Evolutionary conservation across 53 echinoderm and acorn worm species (phyloP).

Genomic region (Glandiceps talaboti): DNA sequence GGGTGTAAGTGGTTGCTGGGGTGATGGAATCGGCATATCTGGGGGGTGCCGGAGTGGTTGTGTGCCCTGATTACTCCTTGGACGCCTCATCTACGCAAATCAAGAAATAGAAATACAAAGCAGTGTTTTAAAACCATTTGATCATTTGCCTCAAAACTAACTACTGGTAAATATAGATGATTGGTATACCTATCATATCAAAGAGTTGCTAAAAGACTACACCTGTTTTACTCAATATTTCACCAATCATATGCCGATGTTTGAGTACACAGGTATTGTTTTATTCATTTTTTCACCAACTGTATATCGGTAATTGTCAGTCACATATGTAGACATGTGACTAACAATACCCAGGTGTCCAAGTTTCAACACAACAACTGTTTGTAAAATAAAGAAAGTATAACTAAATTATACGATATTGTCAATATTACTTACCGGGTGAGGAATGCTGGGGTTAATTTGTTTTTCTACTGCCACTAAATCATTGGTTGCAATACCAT

Average conservation of each 20-base stretch:
- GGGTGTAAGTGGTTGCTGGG: conserved; percentile 10
- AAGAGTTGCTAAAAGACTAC: no score
- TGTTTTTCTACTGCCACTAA: conserved; percentile 96
- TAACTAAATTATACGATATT: neutral
- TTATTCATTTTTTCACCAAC: no score
- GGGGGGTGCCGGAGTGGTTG: conserved; percentile 23
- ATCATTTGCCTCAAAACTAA: no score
- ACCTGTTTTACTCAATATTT: no score
- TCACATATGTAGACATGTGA: neutral
- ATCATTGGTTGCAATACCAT: conserved; percentile 88
- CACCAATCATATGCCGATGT: no score
- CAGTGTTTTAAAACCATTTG: no score
- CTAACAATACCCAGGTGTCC: conserved; percentile 4
- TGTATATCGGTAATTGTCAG: neutral
- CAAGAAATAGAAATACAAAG: no score
- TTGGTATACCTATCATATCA: no score
- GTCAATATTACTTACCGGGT: neutral
- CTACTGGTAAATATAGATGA: no score
- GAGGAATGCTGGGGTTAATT: conserved; percentile 31
- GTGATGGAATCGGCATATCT: conserved; percentile 15
- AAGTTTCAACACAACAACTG: conserved; percentile 3
- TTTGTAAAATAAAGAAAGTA: conserved; percentile 8
- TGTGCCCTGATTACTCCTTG: conserved; percentile 26
- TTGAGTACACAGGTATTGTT: no score
- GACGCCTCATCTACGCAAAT: conserved; percentile 45